Conservation (phyloP, 2,888 invertebrate genomes). For the Tenthredo notha region DNA sequence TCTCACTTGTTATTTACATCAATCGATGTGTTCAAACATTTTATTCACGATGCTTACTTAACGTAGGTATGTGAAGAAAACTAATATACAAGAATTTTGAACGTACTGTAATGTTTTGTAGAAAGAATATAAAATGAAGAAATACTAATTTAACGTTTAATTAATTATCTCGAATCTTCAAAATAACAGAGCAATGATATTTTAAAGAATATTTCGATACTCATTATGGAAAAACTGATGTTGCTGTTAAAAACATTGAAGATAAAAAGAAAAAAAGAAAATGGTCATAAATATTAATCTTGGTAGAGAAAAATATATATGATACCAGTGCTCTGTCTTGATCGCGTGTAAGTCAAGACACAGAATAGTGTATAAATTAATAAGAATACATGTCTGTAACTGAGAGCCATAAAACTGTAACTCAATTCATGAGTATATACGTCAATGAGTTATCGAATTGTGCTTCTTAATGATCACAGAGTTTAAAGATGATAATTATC, state of each 20-base stretch:
- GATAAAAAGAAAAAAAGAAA: neutral
- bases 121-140: conserved; percentile 25
- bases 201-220: neutral
- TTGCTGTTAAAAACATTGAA: neutral
- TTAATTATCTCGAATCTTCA: neutral
- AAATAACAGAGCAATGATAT: conserved; percentile 14
- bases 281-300: neutral
- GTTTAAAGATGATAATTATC: neutral
- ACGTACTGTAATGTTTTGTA: conserved; percentile 4
- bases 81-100: neutral
- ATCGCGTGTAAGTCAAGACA: neutral
- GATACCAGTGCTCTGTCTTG: conserved; percentile 9
- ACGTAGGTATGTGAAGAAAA: neutral
- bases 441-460: neutral
- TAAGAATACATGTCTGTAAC: conserved; percentile 31
- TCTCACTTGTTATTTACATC: conserved; percentile 44
- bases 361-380: neutral
- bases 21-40: conserved; percentile 22
- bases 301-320: neutral
- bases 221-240: neutral
- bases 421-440: conserved; percentile 3
- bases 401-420: conserved; percentile 39
- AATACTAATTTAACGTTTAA: neutral
- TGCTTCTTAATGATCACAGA: neutral
- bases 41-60: conserved; percentile 1